These are phyloP conservation scores for Chaenodraco wilsoni DNA, from an alignment of 2,797 vertebrate species.

Conservation along the genomic window DNA sequence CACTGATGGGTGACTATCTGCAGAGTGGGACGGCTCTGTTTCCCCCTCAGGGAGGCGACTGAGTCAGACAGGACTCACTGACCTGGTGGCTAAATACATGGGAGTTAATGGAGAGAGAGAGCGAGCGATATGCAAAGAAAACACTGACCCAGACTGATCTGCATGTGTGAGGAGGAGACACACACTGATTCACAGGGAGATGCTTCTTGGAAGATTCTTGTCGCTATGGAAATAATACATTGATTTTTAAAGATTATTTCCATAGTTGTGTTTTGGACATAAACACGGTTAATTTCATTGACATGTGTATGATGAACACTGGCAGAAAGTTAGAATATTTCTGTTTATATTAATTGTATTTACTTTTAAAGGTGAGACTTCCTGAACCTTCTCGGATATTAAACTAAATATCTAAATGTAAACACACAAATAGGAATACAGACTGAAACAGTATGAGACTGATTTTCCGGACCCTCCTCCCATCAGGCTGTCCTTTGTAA, in stretches of 20 bases:
- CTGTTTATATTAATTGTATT: too few species aligned
- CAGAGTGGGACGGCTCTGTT: slow-evolving; percentile 20
- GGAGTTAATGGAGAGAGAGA: slow-evolving; percentile 21
- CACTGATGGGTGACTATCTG: slow-evolving; percentile 45
- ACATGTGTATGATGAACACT: too few species aligned
- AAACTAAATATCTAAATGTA: too few species aligned
- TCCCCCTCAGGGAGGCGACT: slow-evolving; percentile 17
- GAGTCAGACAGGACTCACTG: slow-evolving; percentile 3
- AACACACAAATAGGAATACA: too few species aligned
- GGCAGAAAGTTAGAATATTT: too few species aligned
- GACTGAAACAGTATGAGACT: not conserved
- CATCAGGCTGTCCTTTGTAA: not conserved
- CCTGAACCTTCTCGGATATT: too few species aligned
- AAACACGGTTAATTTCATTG: not conserved
- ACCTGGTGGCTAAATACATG: slow-evolving; percentile 22
- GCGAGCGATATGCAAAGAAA: slow-evolving; percentile 8
- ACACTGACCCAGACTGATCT: slow-evolving; percentile 26
- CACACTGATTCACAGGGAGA: not conserved
- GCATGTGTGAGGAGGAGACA: slow-evolving; percentile 16
- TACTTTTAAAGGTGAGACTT: too few species aligned
- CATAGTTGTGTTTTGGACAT: not conserved
- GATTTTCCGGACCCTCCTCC: not conserved
- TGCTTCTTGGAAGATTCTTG: not conserved
- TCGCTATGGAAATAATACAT: not conserved
- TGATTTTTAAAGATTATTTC: not conserved